phyloP scores from a whole-genome alignment of 2,113 vertebrate genomes.

The Microcebus murinus region DNA sequence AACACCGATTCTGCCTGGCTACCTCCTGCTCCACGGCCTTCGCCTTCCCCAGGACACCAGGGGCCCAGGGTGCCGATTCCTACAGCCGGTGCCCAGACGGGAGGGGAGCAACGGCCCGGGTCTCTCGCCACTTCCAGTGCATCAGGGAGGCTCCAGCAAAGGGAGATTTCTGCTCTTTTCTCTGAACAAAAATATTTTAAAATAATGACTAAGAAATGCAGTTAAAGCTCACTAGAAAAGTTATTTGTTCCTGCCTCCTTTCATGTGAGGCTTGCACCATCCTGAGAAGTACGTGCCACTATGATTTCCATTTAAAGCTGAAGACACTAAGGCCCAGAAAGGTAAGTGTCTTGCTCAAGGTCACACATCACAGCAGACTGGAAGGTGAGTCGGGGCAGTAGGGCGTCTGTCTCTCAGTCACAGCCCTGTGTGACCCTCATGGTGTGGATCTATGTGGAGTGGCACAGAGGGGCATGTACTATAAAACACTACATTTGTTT shows the following conservation, averaged over 20 bases:
- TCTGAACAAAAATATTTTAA: background rate
- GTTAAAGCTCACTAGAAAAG: background rate
- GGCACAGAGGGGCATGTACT: background rate
- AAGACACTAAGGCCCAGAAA: background rate
- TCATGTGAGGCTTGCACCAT: background rate
- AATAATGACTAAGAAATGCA: background rate
- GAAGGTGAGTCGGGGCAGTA: rapidly evolving
- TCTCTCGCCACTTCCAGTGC: background rate
- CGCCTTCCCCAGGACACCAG: no score
- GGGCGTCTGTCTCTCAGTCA: background rate
- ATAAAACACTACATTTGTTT: background rate
- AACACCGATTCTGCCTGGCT: no score
- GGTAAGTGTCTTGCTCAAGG: background rate
- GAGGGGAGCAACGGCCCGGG: rapidly evolving
- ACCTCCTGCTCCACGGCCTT: no score
- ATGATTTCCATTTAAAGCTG: background rate
- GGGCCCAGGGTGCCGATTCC: background rate
- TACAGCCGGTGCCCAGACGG: background rate
- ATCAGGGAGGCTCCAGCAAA: background rate
- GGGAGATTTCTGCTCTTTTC: background rate
- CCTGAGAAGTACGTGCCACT: background rate
- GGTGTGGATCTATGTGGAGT: rapidly evolving
- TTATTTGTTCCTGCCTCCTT: background rate
- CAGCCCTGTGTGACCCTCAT: background rate
- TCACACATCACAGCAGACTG: background rate